These are phyloP conservation scores for Oscheius myriophilus DNA, from an alignment of 2,888 invertebrate species.

Conservation along the genomic window DNA sequence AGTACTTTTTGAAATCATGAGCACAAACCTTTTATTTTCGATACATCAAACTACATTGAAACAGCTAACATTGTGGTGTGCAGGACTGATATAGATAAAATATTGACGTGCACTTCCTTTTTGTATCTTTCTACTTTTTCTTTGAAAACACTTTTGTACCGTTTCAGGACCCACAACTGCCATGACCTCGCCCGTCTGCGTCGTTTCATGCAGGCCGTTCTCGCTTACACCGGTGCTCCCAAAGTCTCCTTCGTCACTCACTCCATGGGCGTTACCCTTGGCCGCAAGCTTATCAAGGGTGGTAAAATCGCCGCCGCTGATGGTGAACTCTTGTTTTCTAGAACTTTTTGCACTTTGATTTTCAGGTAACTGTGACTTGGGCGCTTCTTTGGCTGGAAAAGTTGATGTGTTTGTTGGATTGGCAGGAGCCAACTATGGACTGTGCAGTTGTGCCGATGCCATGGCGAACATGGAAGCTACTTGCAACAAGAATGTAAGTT, in stretches of 20 bases:
- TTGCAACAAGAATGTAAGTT: constrained; percentile 52
- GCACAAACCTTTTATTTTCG: too few species aligned
- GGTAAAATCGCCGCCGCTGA: constrained; percentile 43
- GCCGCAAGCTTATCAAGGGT: constrained; percentile 55
- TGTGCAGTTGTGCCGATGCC: constrained; percentile 61
- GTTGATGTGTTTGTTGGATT: constrained; percentile 63
- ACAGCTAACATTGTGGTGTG: too few species aligned
- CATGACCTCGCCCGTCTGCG: constrained; percentile 46
- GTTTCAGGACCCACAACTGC: constrained; percentile 55
- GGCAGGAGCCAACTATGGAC: constrained; percentile 64
- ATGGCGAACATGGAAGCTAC: constrained; percentile 49
- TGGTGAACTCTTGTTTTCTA: constrained; percentile 27
- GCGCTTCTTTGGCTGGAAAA: constrained; percentile 47
- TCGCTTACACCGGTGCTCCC: constrained; percentile 46
- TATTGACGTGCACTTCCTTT: too few species aligned
- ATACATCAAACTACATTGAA: too few species aligned
- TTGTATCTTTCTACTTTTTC: too few species aligned
- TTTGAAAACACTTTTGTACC: too few species aligned
- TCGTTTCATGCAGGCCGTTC: constrained; percentile 54
- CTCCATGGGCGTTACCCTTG: constrained; percentile 62
- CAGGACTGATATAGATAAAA: too few species aligned
- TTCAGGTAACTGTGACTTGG: constrained; percentile 51
- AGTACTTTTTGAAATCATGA: too few species aligned
- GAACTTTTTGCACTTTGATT: background rate
- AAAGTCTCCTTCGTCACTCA: constrained; percentile 53